phyloP scores from a whole-genome alignment of 1,140 invertebrate genomes.

The Charaxes varanes region DNA sequence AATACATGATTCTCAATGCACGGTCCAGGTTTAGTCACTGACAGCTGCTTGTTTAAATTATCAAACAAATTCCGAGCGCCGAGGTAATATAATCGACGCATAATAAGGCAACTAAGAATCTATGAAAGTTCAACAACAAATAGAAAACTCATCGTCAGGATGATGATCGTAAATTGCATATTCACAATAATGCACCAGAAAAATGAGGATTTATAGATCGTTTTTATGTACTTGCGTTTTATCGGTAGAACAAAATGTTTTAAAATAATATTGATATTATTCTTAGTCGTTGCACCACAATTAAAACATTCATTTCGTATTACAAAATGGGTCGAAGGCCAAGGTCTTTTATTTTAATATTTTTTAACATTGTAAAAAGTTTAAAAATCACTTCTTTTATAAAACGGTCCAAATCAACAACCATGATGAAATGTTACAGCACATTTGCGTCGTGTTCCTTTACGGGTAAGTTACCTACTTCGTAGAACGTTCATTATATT shows the following conservation, averaged over 20 bases:
- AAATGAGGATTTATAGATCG: constrained; percentile 10
- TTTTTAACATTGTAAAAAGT: constrained; percentile 3
- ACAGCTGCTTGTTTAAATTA: background rate
- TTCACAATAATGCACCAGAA: constrained; percentile 15
- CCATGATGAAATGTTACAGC: constrained; percentile 7
- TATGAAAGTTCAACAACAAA: constrained; percentile 8
- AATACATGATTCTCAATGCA: background rate
- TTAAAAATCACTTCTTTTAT: constrained; percentile 15
- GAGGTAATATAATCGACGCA: constrained; percentile 5
- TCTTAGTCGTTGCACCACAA: constrained; percentile 8
- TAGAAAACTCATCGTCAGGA: constrained; percentile 14
- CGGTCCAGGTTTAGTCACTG: background rate
- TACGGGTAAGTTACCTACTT: background rate
- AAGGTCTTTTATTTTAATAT: constrained; percentile 6
- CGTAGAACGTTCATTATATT: no score
- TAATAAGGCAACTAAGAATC: constrained; percentile 6
- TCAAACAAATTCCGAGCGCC: background rate
- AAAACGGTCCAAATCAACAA: constrained; percentile 13
- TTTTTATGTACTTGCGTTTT: constrained; percentile 7
- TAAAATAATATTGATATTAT: constrained; percentile 12
- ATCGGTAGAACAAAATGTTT: constrained; percentile 14
- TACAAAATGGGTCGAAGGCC: constrained; percentile 10
- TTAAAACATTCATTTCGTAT: constrained; percentile 6
- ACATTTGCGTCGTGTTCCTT: constrained; percentile 5
- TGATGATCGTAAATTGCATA: constrained; percentile 18